Evolutionary conservation across 2,113 vertebrate genomes (phyloP).

Genomic region (Lepisosteus osseus): DNA sequence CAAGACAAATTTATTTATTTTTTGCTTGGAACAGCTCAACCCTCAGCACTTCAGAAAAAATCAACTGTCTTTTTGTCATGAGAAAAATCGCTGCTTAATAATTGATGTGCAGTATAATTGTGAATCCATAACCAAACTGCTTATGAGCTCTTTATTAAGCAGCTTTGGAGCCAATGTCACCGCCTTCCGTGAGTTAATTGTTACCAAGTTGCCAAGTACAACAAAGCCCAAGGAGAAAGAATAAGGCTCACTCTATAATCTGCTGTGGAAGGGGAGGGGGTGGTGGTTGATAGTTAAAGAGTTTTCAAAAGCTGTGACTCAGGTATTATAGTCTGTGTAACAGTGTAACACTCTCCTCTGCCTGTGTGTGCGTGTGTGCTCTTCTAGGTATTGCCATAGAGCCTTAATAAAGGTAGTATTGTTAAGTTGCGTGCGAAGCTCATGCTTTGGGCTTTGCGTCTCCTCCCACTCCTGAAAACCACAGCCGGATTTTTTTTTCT

Average conservation of each 20-base stretch:
- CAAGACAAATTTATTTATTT: too few relatives aligned
- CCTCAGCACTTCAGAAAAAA: background rate
- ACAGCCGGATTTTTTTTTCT: conserved; percentile 58
- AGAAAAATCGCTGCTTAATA: background rate
- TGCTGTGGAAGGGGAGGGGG: background rate
- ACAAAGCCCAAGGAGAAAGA: conserved; percentile 23
- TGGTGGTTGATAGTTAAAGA: conserved; percentile 25
- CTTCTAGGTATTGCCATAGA: conserved; percentile 60
- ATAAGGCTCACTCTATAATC: conserved; percentile 25
- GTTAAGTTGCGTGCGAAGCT: conserved; percentile 90
- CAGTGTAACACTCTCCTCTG: conserved; percentile 1
- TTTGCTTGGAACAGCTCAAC: too few relatives aligned
- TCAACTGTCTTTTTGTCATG: background rate
- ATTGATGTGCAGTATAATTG: background rate
- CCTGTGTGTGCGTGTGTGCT: conserved; percentile 38
- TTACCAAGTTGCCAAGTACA: conserved; percentile 41
- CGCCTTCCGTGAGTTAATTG: conserved; percentile 9
- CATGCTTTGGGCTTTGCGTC: conserved; percentile 59
- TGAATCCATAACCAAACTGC: background rate
- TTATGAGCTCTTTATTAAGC: background rate
- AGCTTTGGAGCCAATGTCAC: conserved; percentile 12
- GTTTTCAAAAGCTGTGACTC: conserved; percentile 41
- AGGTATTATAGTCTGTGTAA: conserved; percentile 30
- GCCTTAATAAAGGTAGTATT: conserved; percentile 84
- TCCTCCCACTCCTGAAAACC: conserved; percentile 80